Evolutionary conservation across 2,797 vertebrate species (phyloP), one percentile per base, ranked within the genome.

Genomic region (Rachycentron canadum): DNA sequence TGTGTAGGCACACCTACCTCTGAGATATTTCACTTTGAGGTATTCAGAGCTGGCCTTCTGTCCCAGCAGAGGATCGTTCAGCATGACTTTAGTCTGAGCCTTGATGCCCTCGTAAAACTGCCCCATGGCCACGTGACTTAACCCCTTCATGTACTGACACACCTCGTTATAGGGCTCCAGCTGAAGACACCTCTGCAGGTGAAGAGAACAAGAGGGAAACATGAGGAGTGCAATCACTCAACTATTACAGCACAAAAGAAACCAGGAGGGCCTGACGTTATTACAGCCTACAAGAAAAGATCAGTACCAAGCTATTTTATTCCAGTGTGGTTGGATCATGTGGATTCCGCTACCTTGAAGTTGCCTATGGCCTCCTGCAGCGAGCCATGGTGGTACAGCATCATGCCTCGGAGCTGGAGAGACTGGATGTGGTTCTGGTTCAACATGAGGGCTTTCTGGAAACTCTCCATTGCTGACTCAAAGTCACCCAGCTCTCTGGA

Each of bases 61-160:
- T 26, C 98, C 98, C 13, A 98, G 96, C 32, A 99, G 94, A 3
- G 98, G 98, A 62, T 99, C 97, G 7, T 98, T 99, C 62, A 99
- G 86, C 98, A 99, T 99, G 52, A 99, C 98, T 92, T 99, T 99
- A 4, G 98, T 99, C 79, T 99, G 98, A 58, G 98, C 97, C 92
- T 99, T 99, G 89, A 99, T 98, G 58, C 98, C 98, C 91, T 99
- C 97, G 30, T 99, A 99, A 89, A 99, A 99, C 88, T 99, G 98
- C 0, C 98, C 98, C 97, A 98, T 97, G 28, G 98, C 97, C 81
- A 99, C 98, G 2, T 99, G 97, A 81, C 98, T 98, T 56, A 99
- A 91, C 2, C 98, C 98, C 86, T 97, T 99, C 98, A 99, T 99
- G 85, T 99, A 99, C 92, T 99, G 98, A 79, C 98, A 99, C 63